Conservation (phyloP, 2,113 vertebrate species). For the Apodemus speciosus region DNA sequence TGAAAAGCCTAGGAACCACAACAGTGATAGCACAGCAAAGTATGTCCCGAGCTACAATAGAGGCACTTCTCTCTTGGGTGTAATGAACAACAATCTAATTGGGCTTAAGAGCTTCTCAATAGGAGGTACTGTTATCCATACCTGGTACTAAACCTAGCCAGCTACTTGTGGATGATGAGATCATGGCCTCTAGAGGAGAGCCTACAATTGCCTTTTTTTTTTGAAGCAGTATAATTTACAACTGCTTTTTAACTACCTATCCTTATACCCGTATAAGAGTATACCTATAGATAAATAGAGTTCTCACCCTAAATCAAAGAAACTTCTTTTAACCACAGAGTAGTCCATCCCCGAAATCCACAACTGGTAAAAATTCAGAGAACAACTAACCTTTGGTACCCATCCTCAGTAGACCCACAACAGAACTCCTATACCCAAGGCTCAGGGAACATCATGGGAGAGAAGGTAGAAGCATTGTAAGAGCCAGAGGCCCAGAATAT, state of each 20-base stretch:
- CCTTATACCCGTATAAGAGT: not conserved
- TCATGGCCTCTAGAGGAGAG: not conserved
- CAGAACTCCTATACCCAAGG: not conserved
- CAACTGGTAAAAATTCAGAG: not conserved
- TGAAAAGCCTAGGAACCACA: not conserved
- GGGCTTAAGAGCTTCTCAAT: not conserved
- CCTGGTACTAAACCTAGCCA: not conserved
- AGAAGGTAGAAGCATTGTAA: not conserved
- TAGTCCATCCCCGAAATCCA: not conserved
- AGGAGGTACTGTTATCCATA: not conserved
- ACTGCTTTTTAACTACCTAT: not conserved
- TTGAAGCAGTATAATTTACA: not conserved
- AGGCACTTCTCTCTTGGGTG: not conserved
- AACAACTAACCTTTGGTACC: not conserved
- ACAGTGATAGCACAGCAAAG: not conserved
- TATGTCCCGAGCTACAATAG: not conserved
- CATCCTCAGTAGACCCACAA: not conserved
- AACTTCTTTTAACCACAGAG: not conserved
- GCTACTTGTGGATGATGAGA: not conserved
- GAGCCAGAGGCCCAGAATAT: not conserved
- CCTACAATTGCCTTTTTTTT: not conserved
- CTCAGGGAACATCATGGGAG: not conserved
- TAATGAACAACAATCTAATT: not conserved
- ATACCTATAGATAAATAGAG: not conserved
- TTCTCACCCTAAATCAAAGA: not conserved